Base-by-base conservation (phyloP, 2,113 vertebrate species). In the Galemys pyrenaicus region DNA sequence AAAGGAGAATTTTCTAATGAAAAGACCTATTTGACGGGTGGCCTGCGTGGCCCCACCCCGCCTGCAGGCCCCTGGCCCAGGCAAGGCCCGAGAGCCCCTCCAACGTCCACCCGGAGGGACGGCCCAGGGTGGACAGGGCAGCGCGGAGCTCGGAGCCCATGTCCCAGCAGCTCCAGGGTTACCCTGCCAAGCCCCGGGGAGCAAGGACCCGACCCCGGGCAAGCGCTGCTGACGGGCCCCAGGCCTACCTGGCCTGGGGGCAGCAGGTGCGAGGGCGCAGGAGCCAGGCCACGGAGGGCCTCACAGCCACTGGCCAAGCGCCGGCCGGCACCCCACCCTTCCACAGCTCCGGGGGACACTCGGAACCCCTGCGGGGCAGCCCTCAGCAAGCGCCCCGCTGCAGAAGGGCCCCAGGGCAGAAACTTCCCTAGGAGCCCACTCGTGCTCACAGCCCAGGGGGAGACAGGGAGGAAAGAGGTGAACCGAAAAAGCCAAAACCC, bases 1-100 rank as follows among this genome's bases (percentile, higher is more conserved):
- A 85, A 97, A 98, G 97, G 96, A 97, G 94, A 94, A 71, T 97
- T 97, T 95, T 85, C 75, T 95, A 93, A 96, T 88, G 96, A 95
- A 89, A 71, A 94, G 95, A 94, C 51, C 67, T 90, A 73, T 81
- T 94, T 62, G 74, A 83, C 80, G 92, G n/a, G n/a, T n/a, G n/a
- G n/a, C n/a, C n/a, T n/a, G n/a, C n/a, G n/a, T n/a, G n/a, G n/a
- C n/a, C n/a, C n/a, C n/a, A 56, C 39, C 70, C 37, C 32, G 11
- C 56, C n/a, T 6, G 20, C 39, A 67, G 75, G 64, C 54, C 11
- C 58, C 60, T 19, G 70, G 67, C 70, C 17, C 35, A 56, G 35
- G 26, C 0, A 2, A 0, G 44, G 75, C 85, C 7, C 3, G 60
- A 19, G 30, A 37, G n/a, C 19, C 39, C 65, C 28, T 17, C 6